Base-by-base conservation (phyloP, 2,888 invertebrate species). In the Meiosimyza platycephala region DNA sequence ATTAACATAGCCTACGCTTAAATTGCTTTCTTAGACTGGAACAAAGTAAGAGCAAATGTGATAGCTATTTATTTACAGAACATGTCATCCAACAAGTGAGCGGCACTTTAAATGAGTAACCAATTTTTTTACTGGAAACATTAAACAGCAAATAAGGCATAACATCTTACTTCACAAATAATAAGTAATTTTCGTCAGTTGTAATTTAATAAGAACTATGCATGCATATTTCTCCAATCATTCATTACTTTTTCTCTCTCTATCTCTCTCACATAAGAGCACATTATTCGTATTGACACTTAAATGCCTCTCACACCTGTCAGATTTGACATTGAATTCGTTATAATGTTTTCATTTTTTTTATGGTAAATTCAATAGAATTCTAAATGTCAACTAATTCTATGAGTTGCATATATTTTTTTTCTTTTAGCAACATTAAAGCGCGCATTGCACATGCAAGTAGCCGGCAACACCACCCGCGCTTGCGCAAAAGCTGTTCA, bases 1-100 rank as follows among this genome's bases (percentile, higher is more conserved):
- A 85, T 84, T 83, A 82, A 79, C 83, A 83, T 84, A 84, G 84
- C 81, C 80, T 83, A 83, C 84, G 83, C 84, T 84, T 85, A 84
- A 83, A 18, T 11, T 18, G 62, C 62, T 62, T 62, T 62, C 62
- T 62, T 0, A 50, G 48, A 13, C 54, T n/a, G 5, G 2, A 18
- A 64, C n/a, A 64, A 50, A 50, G n/a, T n/a, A 22, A 64, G 16
- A 64, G 50, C 7, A 18, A 64, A 50, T 12, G 50, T 9, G 16
- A n/a, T n/a, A 22, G 62, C 52, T 16, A 62, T 33, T 62, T 33
- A 28, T 22, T 48, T 12, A 40, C 40, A 40, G 40, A 6, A 6
- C 40, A 40, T 40, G 40, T 7, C 9, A 40, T 40, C 40, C 40
- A 7, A 7, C 40, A 40, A 40, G 1, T 9, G 9, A 40, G 9